Base-by-base conservation (phyloP, 2,888 invertebrate species). In the Erebia ligea region DNA sequence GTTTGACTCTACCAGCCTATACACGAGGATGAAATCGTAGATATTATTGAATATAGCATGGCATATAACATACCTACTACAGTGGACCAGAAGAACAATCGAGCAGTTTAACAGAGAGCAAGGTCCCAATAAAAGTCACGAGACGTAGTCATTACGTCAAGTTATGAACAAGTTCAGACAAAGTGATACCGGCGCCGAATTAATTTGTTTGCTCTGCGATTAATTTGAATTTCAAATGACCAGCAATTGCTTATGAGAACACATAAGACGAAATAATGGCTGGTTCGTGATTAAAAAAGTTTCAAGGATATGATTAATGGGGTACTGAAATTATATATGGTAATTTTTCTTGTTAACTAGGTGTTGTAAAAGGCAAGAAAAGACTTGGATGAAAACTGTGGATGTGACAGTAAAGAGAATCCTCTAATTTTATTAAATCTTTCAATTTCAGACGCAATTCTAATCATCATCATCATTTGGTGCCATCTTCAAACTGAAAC, bases 171-270 rank as follows among this genome's bases (percentile, higher is more conserved):
- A 67, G 67, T 48, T 67, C 25, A 10, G 21, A 13, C 48, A 58
- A 25, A 25, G 57, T 58, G 67, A 48, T 58, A 19, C 48, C 52
- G 64, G 34, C 67, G 66, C 67, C 59, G 69, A 59, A 63, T 73
- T 72, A 77, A 74, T 75, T 74, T 89, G 86, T 89, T 89, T 88
- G 78, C 82, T 85, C 84, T 78, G 67, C 73, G 77, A 80, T 81
- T 80, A 81, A 84, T 86, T 85, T 84, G 78, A 82, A 83, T 82
- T 81, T 78, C 75, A 80, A 84, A 87, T 84, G 68, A 84, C 80
- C 40, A 67, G 34, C 58, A 67, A 68, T 68, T 68, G 68, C 64
- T 66, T 61, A 73, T 62, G 59, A 54, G 63, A 65, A 5, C 70
- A 45, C 57, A 66, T 57, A 17, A 62, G 59, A 59, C 48, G 67